Evolutionary conservation across 1,140 invertebrate genomes (phyloP).

Genomic region (Zaprionus taronus): DNA sequence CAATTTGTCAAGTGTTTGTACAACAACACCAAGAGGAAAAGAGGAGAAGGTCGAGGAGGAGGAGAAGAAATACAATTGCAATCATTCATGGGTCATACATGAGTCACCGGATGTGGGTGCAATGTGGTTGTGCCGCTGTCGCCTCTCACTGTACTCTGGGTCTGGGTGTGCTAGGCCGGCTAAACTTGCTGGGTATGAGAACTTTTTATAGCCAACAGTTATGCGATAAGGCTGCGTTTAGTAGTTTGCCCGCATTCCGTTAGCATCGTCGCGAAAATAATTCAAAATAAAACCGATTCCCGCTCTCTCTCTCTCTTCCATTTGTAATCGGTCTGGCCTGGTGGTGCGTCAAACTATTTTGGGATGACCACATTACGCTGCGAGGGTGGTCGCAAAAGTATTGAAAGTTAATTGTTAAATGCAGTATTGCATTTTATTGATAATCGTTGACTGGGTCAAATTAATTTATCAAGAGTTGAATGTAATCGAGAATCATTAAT

Average conservation of each 20-base stretch:
- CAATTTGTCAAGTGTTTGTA: conserved; percentile 60
- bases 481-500: no score
- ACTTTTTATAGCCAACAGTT: background rate
- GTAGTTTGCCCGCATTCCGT: conserved; percentile 7
- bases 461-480: background rate
- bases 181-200: background rate
- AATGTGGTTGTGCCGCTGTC: background rate
- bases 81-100: conserved; percentile 41
- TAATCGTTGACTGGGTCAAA: background rate
- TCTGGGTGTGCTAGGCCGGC: background rate
- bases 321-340: conserved; percentile 10
- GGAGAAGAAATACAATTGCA: conserved; percentile 42
- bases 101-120: conserved; percentile 18
- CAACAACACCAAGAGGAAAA: background rate
- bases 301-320: background rate
- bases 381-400: conserved; percentile 1
- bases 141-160: background rate
- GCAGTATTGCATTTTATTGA: background rate
- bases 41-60: conserved; percentile 5
- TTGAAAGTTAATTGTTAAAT: background rate
- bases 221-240: conserved; percentile 2
- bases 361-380: conserved; percentile 20
- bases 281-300: background rate
- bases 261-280: background rate
- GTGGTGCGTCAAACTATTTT: conserved; percentile 31